A percentile compares a stretch with the other conserved stretches of the same genome.
Evolutionary conservation across 2,888 invertebrate species (phyloP).

Genomic region (Aphodius sticticus): DNA sequence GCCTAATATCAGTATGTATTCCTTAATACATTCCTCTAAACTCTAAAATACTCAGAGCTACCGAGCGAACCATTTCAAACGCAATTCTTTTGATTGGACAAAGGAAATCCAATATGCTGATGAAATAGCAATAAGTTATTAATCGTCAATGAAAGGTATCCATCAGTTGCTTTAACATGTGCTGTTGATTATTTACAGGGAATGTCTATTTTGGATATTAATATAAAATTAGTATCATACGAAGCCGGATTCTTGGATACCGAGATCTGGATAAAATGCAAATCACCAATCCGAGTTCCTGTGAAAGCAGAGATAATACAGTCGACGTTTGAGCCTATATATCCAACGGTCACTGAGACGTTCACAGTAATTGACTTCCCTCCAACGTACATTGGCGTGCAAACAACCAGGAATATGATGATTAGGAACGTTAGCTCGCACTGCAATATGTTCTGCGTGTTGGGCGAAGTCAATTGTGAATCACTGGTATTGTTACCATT

Average conservation of each 20-base stretch:
- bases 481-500: conserved; percentile 49
- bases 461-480: conserved; percentile 52
- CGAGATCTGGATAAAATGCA: conserved; percentile 62
- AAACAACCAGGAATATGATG: conserved; percentile 53
- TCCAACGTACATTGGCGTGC: conserved; percentile 55
- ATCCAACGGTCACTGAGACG: conserved; percentile 55
- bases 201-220: conserved; percentile 40
- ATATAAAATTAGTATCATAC: conserved; percentile 56
- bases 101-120: too few relatives aligned
- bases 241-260: conserved; percentile 54
- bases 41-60: too few relatives aligned
- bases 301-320: conserved; percentile 53
- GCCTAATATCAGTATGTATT: conserved; percentile 49
- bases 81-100: too few relatives aligned
- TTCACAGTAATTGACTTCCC: conserved; percentile 60
- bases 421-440: conserved; percentile 59
- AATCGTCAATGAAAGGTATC: too few relatives aligned
- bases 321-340: conserved; percentile 54
- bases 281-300: conserved; percentile 51
- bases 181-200: too few relatives aligned
- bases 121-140: too few relatives aligned
- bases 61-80: too few relatives aligned
- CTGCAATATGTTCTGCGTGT: conserved; percentile 56
- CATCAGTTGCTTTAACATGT: too few relatives aligned
- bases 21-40: too few relatives aligned